Base-by-base conservation (phyloP, 2,888 invertebrate genomes). In the Leucania comma region DNA sequence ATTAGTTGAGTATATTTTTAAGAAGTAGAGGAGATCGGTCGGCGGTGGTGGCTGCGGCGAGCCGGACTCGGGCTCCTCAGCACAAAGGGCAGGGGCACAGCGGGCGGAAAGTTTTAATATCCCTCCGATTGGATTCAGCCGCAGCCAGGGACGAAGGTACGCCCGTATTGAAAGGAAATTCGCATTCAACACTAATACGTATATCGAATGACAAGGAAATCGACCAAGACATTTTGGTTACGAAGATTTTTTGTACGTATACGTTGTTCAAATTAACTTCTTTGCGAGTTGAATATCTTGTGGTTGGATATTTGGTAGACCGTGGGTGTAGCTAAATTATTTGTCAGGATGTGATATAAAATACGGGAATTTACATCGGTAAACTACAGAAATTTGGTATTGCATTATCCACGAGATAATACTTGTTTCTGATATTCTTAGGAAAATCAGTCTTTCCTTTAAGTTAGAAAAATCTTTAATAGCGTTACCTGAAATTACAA, bases 31-130 rank as follows among this genome's bases (percentile, higher is more conserved):
- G 86, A 83, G 82, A 82, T 81, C 76, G 72, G 75, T 71, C 53
- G 68, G 17, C 26, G 59, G 51, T 17, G 59, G 57, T 2, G 35
- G 64, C 35, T 8, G 68, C 17, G 9, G 78, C 75, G 83, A 87
- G 86, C 86, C 80, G 82, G 80, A 59, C 64, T 84, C 81, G 86
- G 84, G 87, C 88, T 87, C 88, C 86, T 87, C 86, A 83, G 87
- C 86, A 93, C 90, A 93, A 94, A 94, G 92, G 92, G 90, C 87
- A 84, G 84, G 84, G 87, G 89, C 87, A 89, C 89, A 86, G 90
- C 89, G 90, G 91, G 90, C 90, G 91, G 91, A 94, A 95, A 94
- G 92, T 96, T 96, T 95, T 95, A 95, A 96, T 95, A 95, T 95
- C 95, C 93, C 92, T 91, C 90, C 92, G 94, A 95, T 95, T 94